These are phyloP conservation scores for Oryzias javanicus DNA, from an alignment of 2,113 vertebrate genomes.

Conservation along the genomic window DNA sequence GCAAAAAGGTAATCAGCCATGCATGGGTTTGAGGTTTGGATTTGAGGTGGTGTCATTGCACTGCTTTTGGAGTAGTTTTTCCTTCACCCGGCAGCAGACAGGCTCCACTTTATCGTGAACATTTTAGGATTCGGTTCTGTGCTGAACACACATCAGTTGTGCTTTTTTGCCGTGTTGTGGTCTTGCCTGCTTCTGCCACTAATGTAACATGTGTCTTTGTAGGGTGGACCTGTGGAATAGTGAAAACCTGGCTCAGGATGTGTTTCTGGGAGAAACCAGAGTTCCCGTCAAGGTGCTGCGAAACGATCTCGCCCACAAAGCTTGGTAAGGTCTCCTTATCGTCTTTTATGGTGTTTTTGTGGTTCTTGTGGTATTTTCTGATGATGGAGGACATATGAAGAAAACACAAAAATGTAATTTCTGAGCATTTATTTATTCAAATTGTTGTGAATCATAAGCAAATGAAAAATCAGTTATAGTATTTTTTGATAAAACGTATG, in stretches of 20 bases:
- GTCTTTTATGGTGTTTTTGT: too few relatives aligned
- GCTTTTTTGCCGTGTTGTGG: neutral
- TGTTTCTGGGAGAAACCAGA: slow-evolving; percentile 94
- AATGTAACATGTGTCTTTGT: slow-evolving; percentile 58
- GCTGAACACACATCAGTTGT: slow-evolving; percentile 11
- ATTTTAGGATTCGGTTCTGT: slow-evolving; percentile 26
- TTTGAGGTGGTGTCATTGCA: slow-evolving; percentile 72
- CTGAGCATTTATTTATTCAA: too few relatives aligned
- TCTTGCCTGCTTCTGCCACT: neutral
- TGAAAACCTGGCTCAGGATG: slow-evolving; percentile 92
- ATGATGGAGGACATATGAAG: too few relatives aligned
- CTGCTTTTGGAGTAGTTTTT: slow-evolving; percentile 30
- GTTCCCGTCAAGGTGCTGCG: slow-evolving; percentile 91
- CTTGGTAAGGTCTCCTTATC: slow-evolving; percentile 81
- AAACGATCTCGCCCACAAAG: slow-evolving; percentile 86
- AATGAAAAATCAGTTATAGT: too few relatives aligned
- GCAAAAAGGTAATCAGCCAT: slow-evolving; percentile 63
- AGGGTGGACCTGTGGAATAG: slow-evolving; percentile 97
- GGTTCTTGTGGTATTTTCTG: too few relatives aligned
- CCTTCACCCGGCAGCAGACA: slow-evolving; percentile 36
- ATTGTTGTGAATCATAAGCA: too few relatives aligned
- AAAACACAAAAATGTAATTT: too few relatives aligned
- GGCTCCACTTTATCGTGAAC: slow-evolving; percentile 20
- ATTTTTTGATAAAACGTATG: too few relatives aligned
- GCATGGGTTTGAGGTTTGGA: slow-evolving; percentile 70